Conservation (phyloP, 2,113 vertebrate species). For the Gymnogyps californianus region DNA sequence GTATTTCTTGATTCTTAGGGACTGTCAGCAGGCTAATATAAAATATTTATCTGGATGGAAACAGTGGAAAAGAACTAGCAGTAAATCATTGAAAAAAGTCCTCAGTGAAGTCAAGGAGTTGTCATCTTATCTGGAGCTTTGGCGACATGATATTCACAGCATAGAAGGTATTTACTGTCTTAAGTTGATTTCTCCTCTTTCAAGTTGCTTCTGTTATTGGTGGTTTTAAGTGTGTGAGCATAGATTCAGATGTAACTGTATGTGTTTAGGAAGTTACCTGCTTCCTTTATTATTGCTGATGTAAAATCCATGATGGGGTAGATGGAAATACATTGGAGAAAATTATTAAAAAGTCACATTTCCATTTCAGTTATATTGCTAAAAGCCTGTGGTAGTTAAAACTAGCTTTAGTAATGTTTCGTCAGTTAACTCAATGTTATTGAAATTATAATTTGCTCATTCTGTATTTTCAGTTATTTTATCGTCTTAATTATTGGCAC, state of each 20-base stretch:
- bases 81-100: slow-evolving; percentile 74
- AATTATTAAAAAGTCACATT: background rate
- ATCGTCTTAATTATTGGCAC: background rate
- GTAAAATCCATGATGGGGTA: background rate
- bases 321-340: background rate
- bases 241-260: background rate
- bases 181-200: background rate
- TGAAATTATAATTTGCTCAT: slow-evolving; percentile 28
- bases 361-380: background rate
- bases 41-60: slow-evolving; percentile 69
- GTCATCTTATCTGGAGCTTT: slow-evolving; percentile 79
- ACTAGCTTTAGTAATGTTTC: background rate
- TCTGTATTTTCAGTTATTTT: background rate
- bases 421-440: slow-evolving; percentile 8
- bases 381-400: background rate
- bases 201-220: background rate
- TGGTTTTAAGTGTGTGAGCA: background rate
- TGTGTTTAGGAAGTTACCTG: background rate
- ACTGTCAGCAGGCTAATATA: slow-evolving; percentile 37
- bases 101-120: slow-evolving; percentile 65
- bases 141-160: slow-evolving; percentile 82
- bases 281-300: background rate
- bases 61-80: slow-evolving; percentile 75
- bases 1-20: slow-evolving; percentile 50
- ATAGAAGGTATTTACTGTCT: slow-evolving; percentile 73